Evolutionary conservation across 2,888 invertebrate genomes (phyloP), one percentile per base, ranked within the genome.

Genomic region (Helleia helle): DNA sequence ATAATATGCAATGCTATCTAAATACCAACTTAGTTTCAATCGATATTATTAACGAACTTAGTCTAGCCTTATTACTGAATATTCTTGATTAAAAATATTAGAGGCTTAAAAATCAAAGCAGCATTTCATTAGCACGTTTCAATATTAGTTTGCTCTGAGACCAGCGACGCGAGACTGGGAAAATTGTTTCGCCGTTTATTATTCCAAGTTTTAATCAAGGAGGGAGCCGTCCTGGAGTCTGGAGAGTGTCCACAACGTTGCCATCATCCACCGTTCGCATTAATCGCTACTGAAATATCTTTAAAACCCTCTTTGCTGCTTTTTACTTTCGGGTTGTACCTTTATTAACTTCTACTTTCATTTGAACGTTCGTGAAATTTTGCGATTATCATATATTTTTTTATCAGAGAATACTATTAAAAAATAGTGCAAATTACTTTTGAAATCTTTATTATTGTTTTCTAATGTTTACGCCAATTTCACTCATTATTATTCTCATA

Each of bases 151-250:
- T 65, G 63, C 65, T 60, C 57, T 54, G 56, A 58, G 55, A 58
- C 56, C 54, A 54, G 52, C 54, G 55, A 53, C 60, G 59, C 62
- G 61, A 60, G 59, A 56, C 63, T 61, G 55, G 56, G 63, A 65
- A 74, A 73, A 76, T 75, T 76, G 72, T 79, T 75, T 73, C 69
- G 61, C 60, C 71, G 72, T 76, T 79, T 75, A 79, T 77, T 79
- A 80, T 80, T 73, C 71, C 60, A 58, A 71, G 71, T 79, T 81
- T 81, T 81, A 81, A 81, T 81, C 77, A 81, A 79, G 75, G 67
- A 68, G 68, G 67, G 54, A 65, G 62, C 59, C 57, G 55, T 45
- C 44, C 44, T 50, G 56, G 50, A 56, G 54, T 70, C 75, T 73
- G 68, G 66, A 60, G 65, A 67, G 59, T 62, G 64, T 65, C 63